phyloP scores from a whole-genome alignment of 1,140 invertebrate genomes.

The Pseudomyrmex flavicornis region DNA sequence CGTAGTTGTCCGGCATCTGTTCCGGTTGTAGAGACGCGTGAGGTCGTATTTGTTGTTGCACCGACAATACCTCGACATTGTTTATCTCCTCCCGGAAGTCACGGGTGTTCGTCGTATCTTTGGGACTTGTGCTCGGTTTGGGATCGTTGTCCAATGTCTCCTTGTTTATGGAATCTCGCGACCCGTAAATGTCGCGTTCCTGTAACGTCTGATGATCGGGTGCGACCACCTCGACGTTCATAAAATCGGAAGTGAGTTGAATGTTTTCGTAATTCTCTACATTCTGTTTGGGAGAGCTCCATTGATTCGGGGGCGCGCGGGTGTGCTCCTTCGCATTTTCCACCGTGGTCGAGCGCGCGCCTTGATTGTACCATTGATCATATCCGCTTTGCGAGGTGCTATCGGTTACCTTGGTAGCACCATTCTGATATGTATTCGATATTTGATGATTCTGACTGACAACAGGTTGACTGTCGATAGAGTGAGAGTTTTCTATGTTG shows the following conservation, averaged over 20 bases:
- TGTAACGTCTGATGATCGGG: slow-evolving; percentile 72
- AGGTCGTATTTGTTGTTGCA: slow-evolving; percentile 62
- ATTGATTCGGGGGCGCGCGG: slow-evolving; percentile 66
- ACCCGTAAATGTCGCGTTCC: slow-evolving; percentile 79
- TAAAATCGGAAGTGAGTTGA: slow-evolving; percentile 79
- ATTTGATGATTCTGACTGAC: slow-evolving; percentile 54
- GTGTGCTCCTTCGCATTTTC: slow-evolving; percentile 69
- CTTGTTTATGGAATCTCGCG: slow-evolving; percentile 82
- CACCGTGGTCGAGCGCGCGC: slow-evolving; percentile 49
- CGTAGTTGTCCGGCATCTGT: slow-evolving; percentile 82
- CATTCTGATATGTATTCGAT: slow-evolving; percentile 60
- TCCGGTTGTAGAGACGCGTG: slow-evolving; percentile 73
- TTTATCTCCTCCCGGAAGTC: slow-evolving; percentile 78
- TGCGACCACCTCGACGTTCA: slow-evolving; percentile 81
- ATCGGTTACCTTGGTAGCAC: slow-evolving; percentile 49
- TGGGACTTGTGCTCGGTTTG: slow-evolving; percentile 66
- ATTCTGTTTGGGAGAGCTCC: slow-evolving; percentile 72
- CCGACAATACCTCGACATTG: slow-evolving; percentile 76
- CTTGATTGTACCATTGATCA: slow-evolving; percentile 84
- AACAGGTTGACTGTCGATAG: slow-evolving; percentile 54
- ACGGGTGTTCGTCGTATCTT: slow-evolving; percentile 67
- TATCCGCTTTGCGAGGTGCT: slow-evolving; percentile 76
- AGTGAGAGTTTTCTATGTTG: slow-evolving; percentile 54
- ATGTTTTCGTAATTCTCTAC: slow-evolving; percentile 83
- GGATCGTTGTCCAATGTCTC: slow-evolving; percentile 82